Conservation (phyloP, 2,113 vertebrate genomes). For the Syngnathoides biaculeatus region DNA sequence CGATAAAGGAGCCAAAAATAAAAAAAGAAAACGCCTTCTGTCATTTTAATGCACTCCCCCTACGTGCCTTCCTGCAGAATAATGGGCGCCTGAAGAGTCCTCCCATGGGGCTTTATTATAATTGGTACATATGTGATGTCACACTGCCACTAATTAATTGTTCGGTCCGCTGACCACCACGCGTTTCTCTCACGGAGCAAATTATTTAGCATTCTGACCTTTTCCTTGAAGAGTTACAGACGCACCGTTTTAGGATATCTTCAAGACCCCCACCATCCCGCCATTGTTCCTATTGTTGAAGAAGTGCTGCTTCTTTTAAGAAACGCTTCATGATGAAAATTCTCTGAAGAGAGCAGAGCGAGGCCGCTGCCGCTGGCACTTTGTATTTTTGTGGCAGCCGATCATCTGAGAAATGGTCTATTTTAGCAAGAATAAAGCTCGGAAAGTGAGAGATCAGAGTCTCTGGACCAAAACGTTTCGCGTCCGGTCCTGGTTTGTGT, state of each 20-base stretch:
- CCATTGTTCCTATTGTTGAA: background rate
- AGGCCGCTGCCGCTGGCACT: background rate
- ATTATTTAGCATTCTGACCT: slow-evolving; percentile 61
- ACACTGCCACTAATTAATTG: slow-evolving; percentile 54
- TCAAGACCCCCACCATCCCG: background rate
- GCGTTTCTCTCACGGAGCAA: background rate
- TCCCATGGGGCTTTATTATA: slow-evolving; percentile 49
- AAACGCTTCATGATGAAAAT: background rate
- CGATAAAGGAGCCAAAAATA: slow-evolving; percentile 4
- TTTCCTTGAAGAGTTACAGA: slow-evolving; percentile 39
- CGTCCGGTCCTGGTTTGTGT: background rate
- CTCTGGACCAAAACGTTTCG: background rate
- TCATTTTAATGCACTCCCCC: slow-evolving; percentile 32
- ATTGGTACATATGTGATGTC: slow-evolving; percentile 47
- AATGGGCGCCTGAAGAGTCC: slow-evolving; percentile 35
- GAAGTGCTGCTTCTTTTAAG: background rate
- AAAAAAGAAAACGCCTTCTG: too few relatives aligned
- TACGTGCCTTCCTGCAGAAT: slow-evolving; percentile 31
- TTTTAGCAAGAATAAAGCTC: background rate
- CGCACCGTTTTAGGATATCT: slow-evolving; percentile 41
- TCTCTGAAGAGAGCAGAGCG: slow-evolving; percentile 2
- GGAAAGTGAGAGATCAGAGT: too few relatives aligned
- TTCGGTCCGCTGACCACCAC: slow-evolving; percentile 50
- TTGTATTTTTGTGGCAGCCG: background rate
- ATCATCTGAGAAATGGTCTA: background rate